Evolutionary conservation across 30 jellyfish, hydroid and myxozoan species (phyloP).

Genomic region (Hydractinia symbiolongicarpus): DNA sequence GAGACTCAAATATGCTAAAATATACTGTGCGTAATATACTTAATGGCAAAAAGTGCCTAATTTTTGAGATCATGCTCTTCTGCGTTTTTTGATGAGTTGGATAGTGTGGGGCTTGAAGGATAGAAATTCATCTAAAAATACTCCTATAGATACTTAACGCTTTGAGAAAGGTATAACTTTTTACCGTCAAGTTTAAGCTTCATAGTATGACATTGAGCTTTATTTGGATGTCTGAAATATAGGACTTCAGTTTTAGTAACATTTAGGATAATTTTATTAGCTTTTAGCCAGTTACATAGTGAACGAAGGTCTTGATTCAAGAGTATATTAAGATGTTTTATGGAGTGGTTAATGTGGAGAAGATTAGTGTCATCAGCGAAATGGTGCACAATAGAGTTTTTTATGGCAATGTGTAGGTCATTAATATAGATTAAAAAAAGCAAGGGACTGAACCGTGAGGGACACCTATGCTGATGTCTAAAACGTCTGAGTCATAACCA

Average conservation of each 20-base stretch:
- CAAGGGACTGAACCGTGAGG: constrained; percentile 48
- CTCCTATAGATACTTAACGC: neutral
- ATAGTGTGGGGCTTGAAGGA: neutral
- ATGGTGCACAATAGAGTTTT: neutral
- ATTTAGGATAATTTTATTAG: constrained; percentile 1
- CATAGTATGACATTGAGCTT: neutral
- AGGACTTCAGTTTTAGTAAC: neutral
- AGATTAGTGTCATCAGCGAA: constrained; percentile 11
- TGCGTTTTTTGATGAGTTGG: neutral
- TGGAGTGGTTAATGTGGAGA: neutral
- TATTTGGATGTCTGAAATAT: neutral
- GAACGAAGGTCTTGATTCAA: neutral
- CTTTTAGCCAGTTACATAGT: neutral
- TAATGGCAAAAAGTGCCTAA: too few relatives aligned
- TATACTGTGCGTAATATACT: too few relatives aligned
- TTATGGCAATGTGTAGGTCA: neutral
- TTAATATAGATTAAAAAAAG: neutral
- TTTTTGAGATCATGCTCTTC: too few relatives aligned
- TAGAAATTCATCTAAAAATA: constrained; percentile 1
- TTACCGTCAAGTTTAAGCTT: neutral
- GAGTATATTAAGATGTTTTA: neutral
- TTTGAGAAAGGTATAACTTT: neutral
- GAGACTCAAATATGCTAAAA: too few relatives aligned
- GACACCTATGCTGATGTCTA: constrained; percentile 38
- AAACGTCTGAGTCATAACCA: constrained; percentile 35